Percentiles rank a stretch among this genome's conserved stretches.
Conservation (phyloP, 2,113 vertebrate species). For the Hystrix brachyura region DNA sequence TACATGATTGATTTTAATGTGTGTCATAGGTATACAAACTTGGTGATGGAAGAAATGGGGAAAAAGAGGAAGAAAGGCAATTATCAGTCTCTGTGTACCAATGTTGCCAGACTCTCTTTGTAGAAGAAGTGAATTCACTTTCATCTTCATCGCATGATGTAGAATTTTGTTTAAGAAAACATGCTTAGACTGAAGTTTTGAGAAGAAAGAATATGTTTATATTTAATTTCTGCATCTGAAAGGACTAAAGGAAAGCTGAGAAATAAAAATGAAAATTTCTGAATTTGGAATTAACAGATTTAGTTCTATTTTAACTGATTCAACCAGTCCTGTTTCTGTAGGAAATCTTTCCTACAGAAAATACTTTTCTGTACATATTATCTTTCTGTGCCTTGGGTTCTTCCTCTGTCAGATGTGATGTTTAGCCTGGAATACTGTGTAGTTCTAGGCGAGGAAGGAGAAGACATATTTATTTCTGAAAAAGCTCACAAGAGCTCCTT, state of each 20-base stretch:
- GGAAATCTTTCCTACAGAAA: not conserved
- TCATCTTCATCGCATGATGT: not conserved
- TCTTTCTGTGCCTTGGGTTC: not conserved
- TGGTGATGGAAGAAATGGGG: not conserved
- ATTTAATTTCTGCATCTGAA: constrained; percentile 48
- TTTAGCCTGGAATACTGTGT: not conserved
- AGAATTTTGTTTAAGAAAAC: constrained; percentile 38
- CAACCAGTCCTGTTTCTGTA: not conserved
- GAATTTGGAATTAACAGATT: not conserved
- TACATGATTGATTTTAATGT: constrained; percentile 31
- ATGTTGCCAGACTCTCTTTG: not conserved
- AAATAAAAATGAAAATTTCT: constrained; percentile 64
- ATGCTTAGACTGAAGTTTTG: constrained; percentile 19
- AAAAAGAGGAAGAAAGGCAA: constrained; percentile 2
- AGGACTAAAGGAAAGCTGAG: constrained; percentile 32
- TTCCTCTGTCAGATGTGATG: not conserved
- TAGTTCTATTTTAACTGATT: not conserved
- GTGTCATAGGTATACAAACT: constrained; percentile 9
- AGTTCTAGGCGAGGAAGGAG: not conserved
- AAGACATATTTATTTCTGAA: not conserved
- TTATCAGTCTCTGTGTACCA: not conserved
- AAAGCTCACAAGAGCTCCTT: not conserved
- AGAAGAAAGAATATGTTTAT: not conserved
- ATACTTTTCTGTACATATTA: not conserved
- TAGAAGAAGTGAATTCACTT: constrained; percentile 44